These are phyloP conservation scores for Sympetrum striolatum DNA, from an alignment of 2,888 invertebrate species.

Conservation along the genomic window DNA sequence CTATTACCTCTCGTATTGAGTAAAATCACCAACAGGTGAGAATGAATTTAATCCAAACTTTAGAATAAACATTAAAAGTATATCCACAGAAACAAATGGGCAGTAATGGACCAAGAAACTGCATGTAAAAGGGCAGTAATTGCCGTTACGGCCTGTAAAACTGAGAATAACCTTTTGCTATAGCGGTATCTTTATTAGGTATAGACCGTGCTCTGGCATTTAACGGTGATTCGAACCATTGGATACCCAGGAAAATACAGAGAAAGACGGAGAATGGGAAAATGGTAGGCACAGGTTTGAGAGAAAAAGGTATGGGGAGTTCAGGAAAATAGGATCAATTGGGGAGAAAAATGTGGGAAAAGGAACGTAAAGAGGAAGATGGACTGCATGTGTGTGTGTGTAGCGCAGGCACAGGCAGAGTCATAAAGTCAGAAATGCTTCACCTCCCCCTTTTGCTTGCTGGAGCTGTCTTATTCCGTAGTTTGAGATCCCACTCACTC, in stretches of 20 bases:
- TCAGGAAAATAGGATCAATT: neutral
- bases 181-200: too few species aligned
- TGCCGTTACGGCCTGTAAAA: too few species aligned
- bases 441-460: neutral
- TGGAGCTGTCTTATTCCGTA: neutral
- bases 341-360: neutral
- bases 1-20: too few species aligned
- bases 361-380: neutral
- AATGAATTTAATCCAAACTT: too few species aligned
- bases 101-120: too few species aligned
- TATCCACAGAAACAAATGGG: too few species aligned
- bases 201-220: too few species aligned
- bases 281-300: neutral
- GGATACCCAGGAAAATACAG: neutral
- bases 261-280: neutral
- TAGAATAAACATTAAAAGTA: too few species aligned
- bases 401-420: neutral
- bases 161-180: too few species aligned
- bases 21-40: too few species aligned
- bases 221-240: too few species aligned
- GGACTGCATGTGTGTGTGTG: neutral
- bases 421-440: constrained; percentile 3
- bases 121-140: too few species aligned
- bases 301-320: neutral
- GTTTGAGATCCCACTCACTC: constrained; percentile 25